Evolutionary conservation across 2,888 invertebrate species (phyloP), one percentile per base, ranked within the genome.

Genomic region (Napeogenes sylphis): DNA sequence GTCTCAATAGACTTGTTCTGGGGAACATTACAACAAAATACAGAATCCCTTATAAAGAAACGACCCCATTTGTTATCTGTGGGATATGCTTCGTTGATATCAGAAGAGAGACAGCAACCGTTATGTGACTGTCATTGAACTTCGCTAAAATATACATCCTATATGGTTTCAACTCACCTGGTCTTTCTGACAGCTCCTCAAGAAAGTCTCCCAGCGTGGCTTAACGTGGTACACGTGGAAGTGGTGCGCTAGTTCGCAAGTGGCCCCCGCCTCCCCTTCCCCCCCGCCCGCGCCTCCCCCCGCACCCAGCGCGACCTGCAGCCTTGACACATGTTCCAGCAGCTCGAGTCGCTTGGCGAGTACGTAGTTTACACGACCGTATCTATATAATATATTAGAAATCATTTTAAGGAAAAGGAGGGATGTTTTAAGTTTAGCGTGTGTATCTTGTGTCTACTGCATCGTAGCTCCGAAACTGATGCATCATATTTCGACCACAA

Each of bases 301-400:
- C 0, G 97, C 97, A 55, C 94, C 94, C 61, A 99, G 87, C 2
- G 97, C 96, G 75, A 94, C 93, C 83, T 99, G 98, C 33, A 99
- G 91, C 46, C 95, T 93, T 68, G 95, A 96, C 12, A 99, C 99
- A 80, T 96, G 95, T 73, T 93, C 93, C 3, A 99, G 90, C 30
- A 99, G 89, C 77, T 98, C 97, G 70, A 99, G 85, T 5, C 99
- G 94, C 85, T 98, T 98, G 0, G 97, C 95, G 56, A 99, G 90
- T 54, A 99, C 99, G 87, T 98, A 99, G 90, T 99, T 99, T 2
- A 99, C 99, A 61, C 99, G 94, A 0, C 99, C 99, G 83, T 99
- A 99, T 80, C 96, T 94, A 73, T 51, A 4, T 21, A 21, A 21
- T 21, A 21, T 21, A 1, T 21, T 21, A 21, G 21, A 21, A 21